Base-by-base conservation (phyloP, 2,888 invertebrate species). In the Pyrocoelia pectoralis region DNA sequence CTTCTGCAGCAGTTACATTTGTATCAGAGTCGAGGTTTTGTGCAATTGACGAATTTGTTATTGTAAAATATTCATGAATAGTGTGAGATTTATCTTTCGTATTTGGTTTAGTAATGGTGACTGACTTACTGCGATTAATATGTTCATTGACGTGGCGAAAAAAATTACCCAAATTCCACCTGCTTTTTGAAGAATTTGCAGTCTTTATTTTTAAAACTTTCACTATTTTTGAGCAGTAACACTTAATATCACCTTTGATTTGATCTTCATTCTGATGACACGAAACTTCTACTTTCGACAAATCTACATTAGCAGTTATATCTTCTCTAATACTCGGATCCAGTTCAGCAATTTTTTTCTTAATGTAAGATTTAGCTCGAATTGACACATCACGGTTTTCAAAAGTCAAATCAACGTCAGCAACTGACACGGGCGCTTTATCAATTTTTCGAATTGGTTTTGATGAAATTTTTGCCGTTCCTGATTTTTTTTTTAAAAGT, bases 21-120 rank as follows among this genome's bases (percentile, higher is more conserved):
- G 38, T 38, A 38, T 38, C 38, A 38, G 38, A 38, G 38, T 38
- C 38, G 38, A 38, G 38, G 38, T 38, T 38, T 38, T 38, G n/a
- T 5, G 3, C 38, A 38, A n/a, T 38, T 38, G 38, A 2, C 5
- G 38, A 38, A 38, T 12, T 38, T 2, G 38, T 38, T 38, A 38
- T 38, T 38, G 38, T 38, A 38, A 38, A 38, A 38, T 38, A 38
- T 38, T 38, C 38, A 38, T 38, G 38, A 38, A 38, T 38, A 38
- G 38, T 38, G 38, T 38, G 38, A 38, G 38, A 38, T 38, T 38
- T 38, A 38, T 38, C 38, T 38, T 38, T 38, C n/a, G 10, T 38
- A 38, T 38, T 38, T 38, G 38, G 38, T 38, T 38, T 38, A 38
- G 38, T 38, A 38, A 38, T 38, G 38, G 5, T 38, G 38, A n/a